phyloP scores from a whole-genome alignment of 2,888 invertebrate species.

The Erpobdella octoculata region DNA sequence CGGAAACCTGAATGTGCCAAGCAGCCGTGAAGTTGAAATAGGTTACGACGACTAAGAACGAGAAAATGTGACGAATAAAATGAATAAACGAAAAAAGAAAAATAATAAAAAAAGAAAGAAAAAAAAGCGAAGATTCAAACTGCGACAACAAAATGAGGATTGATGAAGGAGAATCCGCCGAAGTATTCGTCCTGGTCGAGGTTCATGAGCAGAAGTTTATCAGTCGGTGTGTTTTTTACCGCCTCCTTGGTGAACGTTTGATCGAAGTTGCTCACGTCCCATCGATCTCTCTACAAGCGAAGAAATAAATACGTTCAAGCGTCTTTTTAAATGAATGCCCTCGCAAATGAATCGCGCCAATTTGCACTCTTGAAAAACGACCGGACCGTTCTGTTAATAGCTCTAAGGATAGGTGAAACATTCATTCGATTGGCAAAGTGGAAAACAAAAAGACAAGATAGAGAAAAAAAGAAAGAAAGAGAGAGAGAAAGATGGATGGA shows the following conservation, averaged over 20 bases:
- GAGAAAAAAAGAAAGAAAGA: background rate
- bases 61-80: no score
- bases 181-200: slow-evolving; percentile 26
- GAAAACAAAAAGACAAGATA: no score
- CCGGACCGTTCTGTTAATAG: no score
- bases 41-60: no score
- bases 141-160: slow-evolving; percentile 26
- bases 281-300: slow-evolving; percentile 15
- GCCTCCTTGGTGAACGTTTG: slow-evolving; percentile 21
- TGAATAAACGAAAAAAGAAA: background rate
- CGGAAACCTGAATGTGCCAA: no score
- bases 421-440: no score
- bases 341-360: background rate
- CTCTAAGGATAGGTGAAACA: no score
- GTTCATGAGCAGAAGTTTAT: slow-evolving; percentile 30
- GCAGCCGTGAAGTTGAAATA: no score
- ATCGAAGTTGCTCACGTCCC: slow-evolving; percentile 29
- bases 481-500: slow-evolving; percentile 14
- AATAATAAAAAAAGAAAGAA: background rate
- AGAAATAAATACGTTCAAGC: background rate
- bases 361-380: no score
- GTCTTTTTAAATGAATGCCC: background rate
- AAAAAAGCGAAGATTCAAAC: slow-evolving; percentile 15
- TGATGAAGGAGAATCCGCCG: slow-evolving; percentile 28
- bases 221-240: slow-evolving; percentile 21